Evolutionary conservation across 2,888 invertebrate genomes (phyloP).

Genomic region (Standfussiana lucernea): DNA sequence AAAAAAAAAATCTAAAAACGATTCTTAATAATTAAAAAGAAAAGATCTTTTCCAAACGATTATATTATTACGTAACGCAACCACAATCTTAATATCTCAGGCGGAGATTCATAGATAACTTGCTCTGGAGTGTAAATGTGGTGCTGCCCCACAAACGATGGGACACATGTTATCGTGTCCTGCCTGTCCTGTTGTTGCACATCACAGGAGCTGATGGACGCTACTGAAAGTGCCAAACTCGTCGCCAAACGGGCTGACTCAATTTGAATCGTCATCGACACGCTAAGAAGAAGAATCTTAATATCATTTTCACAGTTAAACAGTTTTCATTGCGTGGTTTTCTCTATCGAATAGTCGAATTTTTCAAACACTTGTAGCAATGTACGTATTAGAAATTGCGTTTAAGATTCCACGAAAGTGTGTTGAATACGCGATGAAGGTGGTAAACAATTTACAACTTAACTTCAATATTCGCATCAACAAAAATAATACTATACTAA

Average conservation of each 20-base stretch:
- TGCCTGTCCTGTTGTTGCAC: no score
- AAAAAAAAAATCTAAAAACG: no score
- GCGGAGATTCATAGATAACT: no score
- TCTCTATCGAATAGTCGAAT: not conserved
- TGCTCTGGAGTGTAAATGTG: no score
- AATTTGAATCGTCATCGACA: no score
- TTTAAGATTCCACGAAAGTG: not conserved
- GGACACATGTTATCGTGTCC: no score
- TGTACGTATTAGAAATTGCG: not conserved
- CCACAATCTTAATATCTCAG: not conserved
- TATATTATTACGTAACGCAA: not conserved
- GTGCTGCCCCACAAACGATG: no score
- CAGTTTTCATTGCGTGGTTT: not conserved
- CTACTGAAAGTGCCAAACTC: no score
- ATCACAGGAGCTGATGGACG: no score
- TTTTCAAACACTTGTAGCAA: not conserved
- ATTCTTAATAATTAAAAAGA: not conserved
- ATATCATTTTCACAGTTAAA: not conserved
- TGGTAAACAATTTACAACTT: not conserved
- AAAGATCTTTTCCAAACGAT: not conserved
- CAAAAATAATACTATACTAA: not conserved
- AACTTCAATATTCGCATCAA: not conserved
- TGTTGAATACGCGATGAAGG: no score
- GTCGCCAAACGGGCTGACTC: no score
- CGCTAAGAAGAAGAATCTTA: no score